phyloP scores from a whole-genome alignment of 92 coral and sea anemone species.

The Palythoa grandiflora region DNA sequence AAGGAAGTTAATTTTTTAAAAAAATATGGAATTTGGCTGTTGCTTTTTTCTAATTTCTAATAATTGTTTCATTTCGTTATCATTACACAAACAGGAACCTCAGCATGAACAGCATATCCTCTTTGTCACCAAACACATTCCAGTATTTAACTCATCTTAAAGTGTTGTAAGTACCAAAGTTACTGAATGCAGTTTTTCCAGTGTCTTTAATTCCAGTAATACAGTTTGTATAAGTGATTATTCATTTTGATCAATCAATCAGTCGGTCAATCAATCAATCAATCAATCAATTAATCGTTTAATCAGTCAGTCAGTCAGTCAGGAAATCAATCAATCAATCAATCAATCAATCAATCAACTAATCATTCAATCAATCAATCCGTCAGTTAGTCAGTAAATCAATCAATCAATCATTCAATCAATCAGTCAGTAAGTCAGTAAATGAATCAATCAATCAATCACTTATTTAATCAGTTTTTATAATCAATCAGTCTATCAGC shows the following conservation, averaged over 20 bases:
- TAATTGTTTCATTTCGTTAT: background rate
- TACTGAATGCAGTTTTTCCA: background rate
- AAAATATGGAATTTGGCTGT: background rate
- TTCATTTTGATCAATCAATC: too few relatives aligned
- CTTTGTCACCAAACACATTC: constrained; percentile 81
- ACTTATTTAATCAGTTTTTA: too few relatives aligned
- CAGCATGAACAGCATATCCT: constrained; percentile 75
- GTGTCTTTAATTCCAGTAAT: background rate
- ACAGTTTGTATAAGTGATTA: background rate
- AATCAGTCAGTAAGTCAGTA: too few relatives aligned
- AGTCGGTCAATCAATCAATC: background rate
- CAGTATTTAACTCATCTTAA: constrained; percentile 80
- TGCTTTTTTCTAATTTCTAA: background rate
- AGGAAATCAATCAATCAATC: background rate
- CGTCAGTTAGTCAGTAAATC: background rate
- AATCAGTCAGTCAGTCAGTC: background rate
- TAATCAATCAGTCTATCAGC: background rate
- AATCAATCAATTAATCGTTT: too few relatives aligned
- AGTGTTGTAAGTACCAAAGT: constrained; percentile 79
- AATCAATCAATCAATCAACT: background rate
- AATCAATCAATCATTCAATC: too few relatives aligned
- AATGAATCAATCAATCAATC: background rate
- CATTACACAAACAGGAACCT: constrained; percentile 67
- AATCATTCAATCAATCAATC: background rate
- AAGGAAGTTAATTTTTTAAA: too few relatives aligned